Evolutionary conservation across 2,113 vertebrate genomes (phyloP).

Genomic region (Elgaria multicarinata): DNA sequence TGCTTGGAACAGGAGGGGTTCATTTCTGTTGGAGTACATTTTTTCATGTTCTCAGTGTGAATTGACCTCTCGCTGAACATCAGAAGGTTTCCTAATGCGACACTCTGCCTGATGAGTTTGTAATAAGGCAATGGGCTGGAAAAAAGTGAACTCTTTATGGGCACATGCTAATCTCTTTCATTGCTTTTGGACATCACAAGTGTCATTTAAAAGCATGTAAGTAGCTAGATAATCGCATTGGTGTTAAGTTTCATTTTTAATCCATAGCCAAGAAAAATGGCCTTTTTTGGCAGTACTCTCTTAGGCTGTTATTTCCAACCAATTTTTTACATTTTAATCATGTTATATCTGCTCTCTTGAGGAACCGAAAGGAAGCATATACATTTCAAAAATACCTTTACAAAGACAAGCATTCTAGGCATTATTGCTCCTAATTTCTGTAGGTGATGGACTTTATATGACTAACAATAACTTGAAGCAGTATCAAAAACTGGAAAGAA

Average conservation of each 20-base stretch:
- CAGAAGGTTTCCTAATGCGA: slow-evolving; percentile 32
- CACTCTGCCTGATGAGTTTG: slow-evolving; percentile 35
- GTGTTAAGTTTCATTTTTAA: slow-evolving; percentile 27
- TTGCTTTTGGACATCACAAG: neutral
- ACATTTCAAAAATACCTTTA: neutral
- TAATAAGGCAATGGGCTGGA: slow-evolving; percentile 52
- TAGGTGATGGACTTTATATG: slow-evolving; percentile 6
- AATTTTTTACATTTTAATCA: slow-evolving; percentile 28
- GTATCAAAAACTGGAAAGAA: slow-evolving; percentile 8
- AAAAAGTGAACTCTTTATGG: slow-evolving; percentile 34
- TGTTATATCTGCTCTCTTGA: neutral
- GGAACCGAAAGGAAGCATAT: neutral
- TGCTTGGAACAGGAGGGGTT: slow-evolving; percentile 45
- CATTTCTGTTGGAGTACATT: slow-evolving; percentile 38
- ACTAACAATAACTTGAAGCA: slow-evolving; percentile 4
- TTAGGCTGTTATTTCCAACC: slow-evolving; percentile 24
- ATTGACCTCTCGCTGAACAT: slow-evolving; percentile 24
- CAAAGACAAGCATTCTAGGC: neutral
- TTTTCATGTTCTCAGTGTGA: slow-evolving; percentile 47
- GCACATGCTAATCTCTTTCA: slow-evolving; percentile 37
- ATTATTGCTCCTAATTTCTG: neutral
- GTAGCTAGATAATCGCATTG: slow-evolving; percentile 43
- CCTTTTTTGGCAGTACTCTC: slow-evolving; percentile 10
- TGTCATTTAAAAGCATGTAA: slow-evolving; percentile 25
- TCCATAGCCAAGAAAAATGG: slow-evolving; percentile 6